phyloP scores from a whole-genome alignment of 1,140 invertebrate species.

The Caenorhabditis brenneri region DNA sequence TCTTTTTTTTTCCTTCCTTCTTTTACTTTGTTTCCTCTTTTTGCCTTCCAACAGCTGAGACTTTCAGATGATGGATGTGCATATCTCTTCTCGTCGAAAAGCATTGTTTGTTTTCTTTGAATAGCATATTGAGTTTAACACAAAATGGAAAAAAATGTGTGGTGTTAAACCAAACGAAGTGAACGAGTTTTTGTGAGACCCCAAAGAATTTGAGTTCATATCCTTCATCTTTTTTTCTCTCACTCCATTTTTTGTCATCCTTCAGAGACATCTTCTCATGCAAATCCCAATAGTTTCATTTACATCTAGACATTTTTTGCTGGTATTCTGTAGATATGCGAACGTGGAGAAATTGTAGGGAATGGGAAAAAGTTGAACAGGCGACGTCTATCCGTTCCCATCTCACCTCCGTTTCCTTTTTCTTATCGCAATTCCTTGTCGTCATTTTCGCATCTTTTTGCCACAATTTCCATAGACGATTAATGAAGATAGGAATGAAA shows the following conservation, averaged over 20 bases:
- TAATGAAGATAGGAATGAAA: slow-evolving; percentile 1
- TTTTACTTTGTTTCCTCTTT: not conserved
- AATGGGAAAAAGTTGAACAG: not conserved
- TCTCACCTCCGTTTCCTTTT: slow-evolving; percentile 28
- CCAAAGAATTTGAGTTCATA: slow-evolving; percentile 26
- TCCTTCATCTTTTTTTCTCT: not conserved
- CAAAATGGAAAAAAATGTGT: slow-evolving; percentile 17
- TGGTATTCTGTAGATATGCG: not conserved
- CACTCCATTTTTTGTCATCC: not conserved
- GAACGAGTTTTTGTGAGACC: not conserved
- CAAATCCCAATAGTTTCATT: not conserved
- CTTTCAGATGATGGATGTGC: slow-evolving; percentile 29
- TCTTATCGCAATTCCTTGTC: slow-evolving; percentile 28
- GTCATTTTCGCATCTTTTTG: slow-evolving; percentile 42
- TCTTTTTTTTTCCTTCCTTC: not conserved
- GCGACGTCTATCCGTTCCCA: slow-evolving; percentile 34
- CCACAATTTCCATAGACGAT: slow-evolving; percentile 32
- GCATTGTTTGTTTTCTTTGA: slow-evolving; percentile 10
- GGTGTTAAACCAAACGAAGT: not conserved
- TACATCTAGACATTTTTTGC: not conserved
- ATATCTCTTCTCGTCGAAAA: not conserved
- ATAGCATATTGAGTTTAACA: not conserved
- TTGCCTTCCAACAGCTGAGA: slow-evolving; percentile 28
- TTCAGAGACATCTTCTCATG: not conserved
- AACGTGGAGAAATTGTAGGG: not conserved